Evolutionary conservation across 2,797 vertebrate species (phyloP).

Genomic region (Lerista edwardsae): DNA sequence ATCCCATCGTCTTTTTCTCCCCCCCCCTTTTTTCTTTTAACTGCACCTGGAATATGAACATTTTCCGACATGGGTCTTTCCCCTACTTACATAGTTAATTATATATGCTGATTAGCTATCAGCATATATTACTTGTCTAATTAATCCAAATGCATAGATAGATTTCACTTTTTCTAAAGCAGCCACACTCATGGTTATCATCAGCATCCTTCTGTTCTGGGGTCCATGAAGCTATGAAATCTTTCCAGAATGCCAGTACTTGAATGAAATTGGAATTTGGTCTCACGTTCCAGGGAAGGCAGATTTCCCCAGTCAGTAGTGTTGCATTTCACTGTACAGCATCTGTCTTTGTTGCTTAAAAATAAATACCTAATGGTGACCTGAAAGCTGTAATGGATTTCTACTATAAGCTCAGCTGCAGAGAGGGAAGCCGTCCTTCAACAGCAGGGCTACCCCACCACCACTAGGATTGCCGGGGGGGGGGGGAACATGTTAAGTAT

Average conservation of each 20-base stretch:
- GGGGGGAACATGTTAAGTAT: too few relatives aligned
- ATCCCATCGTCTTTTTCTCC: slow-evolving; percentile 14
- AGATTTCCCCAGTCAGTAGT: not conserved
- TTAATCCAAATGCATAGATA: slow-evolving; percentile 19
- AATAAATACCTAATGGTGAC: not conserved
- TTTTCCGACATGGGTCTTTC: slow-evolving; percentile 12
- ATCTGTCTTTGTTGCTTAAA: too few relatives aligned
- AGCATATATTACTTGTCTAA: slow-evolving; percentile 24
- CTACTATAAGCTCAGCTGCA: not conserved
- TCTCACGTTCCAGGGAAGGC: not conserved
- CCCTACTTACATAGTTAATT: slow-evolving; percentile 27
- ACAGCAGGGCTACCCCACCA: too few relatives aligned
- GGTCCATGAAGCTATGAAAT: not conserved
- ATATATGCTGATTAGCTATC: slow-evolving; percentile 36
- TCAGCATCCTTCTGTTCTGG: not conserved
- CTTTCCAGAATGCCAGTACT: not conserved
- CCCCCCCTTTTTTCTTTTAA: not conserved
- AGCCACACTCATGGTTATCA: not conserved
- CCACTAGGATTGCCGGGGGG: too few relatives aligned
- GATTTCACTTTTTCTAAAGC: not conserved
- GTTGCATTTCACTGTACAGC: too few relatives aligned
- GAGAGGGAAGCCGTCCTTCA: not conserved
- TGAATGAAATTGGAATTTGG: not conserved
- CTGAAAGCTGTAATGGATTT: not conserved
- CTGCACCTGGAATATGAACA: slow-evolving; percentile 11